These are phyloP conservation scores for Anthopleura xanthogrammica DNA, from an alignment of 92 coral and sea anemone species.

Conservation along the genomic window DNA sequence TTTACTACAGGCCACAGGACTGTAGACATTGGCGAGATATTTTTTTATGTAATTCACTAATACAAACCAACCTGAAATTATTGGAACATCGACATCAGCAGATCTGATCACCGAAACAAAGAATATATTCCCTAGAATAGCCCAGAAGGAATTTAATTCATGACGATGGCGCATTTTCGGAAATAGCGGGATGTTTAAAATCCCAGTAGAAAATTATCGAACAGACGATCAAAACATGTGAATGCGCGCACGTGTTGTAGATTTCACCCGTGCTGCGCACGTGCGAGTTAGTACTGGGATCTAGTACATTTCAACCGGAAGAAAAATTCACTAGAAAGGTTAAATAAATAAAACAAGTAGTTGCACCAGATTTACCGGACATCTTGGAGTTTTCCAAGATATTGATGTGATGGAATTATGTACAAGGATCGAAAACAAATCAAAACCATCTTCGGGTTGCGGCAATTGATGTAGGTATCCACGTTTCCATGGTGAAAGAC, in stretches of 20 bases:
- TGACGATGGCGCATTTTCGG: background rate
- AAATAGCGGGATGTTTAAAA: background rate
- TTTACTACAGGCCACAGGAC: background rate
- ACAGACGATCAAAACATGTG: background rate
- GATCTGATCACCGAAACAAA: slow-evolving; percentile 12
- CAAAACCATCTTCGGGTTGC: background rate
- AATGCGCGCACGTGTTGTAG: slow-evolving; percentile 8
- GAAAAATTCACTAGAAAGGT: background rate
- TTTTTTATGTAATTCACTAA: background rate
- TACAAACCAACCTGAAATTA: slow-evolving; percentile 24
- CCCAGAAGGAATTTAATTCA: background rate
- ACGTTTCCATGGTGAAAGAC: slow-evolving; percentile 4
- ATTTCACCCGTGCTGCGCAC: slow-evolving; percentile 2
- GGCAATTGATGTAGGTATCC: slow-evolving; percentile 15
- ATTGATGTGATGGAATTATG: slow-evolving; percentile 16
- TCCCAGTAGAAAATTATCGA: background rate
- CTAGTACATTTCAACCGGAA: slow-evolving; percentile 18
- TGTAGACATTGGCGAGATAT: background rate
- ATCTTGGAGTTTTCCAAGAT: background rate
- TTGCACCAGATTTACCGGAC: background rate
- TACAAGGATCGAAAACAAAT: slow-evolving; percentile 15
- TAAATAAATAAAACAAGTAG: no score
- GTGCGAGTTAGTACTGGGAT: slow-evolving; percentile 20
- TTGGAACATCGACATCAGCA: slow-evolving; percentile 27
- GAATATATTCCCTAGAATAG: background rate